Evolutionary conservation across 2,888 invertebrate genomes (phyloP), one percentile per base, ranked within the genome.

Genomic region (Sclerodermus sp.): DNA sequence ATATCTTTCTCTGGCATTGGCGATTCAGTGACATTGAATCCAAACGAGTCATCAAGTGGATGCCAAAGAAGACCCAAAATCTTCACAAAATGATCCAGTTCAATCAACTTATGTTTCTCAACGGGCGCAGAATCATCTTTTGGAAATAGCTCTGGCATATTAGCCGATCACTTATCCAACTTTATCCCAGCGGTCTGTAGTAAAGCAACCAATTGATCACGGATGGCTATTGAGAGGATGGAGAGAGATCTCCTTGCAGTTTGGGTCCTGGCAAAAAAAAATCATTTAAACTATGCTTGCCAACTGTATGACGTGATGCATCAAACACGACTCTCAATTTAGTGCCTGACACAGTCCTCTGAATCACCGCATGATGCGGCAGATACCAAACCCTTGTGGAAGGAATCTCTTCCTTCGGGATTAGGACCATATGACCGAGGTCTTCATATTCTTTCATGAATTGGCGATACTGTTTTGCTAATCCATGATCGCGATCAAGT

Each of bases 91-190:
- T 23, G 23, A 8, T 23, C 23, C 4, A 23, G 4, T 23, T 3
- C 8, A 5, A 23, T 23, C 8, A 1, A n/a, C n/a, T 42, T 51
- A 10, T 10, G 8, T 9, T 3, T 23, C 4, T 23, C 8, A 23
- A 23, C 23, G 3, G 23, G 8, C 23, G 23, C 23, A 5, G 5
- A 13, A 14, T 10, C 1, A 23, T 42, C 32, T 13, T 36, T 14
- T 14, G 13, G n/a, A n/a, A 47, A n/a, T 10, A 47, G 36, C 12
- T 30, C 47, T 2, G 42, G n/a, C 3, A 5, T 23, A 30, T 45
- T 42, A 2, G 45, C 45, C 5, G 51, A 32, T 47, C 45, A 51
- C 36, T 47, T 51, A 42, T 47, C 47, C 16, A 47, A 12, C 10
- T 40, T 29, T 3, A 51, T 34, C 2, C 51, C 47, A 5, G 51